These are phyloP conservation scores for Diachasmimorpha longicaudata DNA, from an alignment of 1,140 invertebrate species.

Conservation along the genomic window DNA sequence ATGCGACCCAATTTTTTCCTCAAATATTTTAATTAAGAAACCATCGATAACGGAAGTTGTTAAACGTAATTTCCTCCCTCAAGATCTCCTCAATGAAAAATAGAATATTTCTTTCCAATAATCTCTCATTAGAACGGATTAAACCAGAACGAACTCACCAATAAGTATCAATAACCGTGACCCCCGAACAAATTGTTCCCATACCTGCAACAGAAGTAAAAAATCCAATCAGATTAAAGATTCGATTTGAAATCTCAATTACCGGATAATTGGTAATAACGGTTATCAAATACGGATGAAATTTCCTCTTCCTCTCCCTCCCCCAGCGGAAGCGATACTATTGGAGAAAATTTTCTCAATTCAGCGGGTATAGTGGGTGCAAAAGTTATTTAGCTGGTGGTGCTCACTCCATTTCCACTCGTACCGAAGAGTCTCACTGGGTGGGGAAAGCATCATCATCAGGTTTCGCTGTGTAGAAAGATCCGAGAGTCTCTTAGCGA, in stretches of 20 bases:
- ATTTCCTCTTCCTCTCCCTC: not conserved
- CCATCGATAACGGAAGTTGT: too few species aligned
- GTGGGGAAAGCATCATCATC: constrained; percentile 4
- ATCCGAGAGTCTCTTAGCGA: not conserved
- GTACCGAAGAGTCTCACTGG: not conserved
- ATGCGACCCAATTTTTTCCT: too few species aligned
- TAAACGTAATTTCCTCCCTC: too few species aligned
- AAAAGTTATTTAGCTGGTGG: constrained; percentile 18
- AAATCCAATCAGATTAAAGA: not conserved
- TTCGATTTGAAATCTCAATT: constrained; percentile 19
- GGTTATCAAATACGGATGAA: not conserved
- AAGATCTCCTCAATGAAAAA: not conserved
- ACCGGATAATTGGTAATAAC: constrained; percentile 13
- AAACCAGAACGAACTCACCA: constrained; percentile 31
- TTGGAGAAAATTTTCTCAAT: not conserved
- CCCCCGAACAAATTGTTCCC: not conserved
- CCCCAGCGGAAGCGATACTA: not conserved
- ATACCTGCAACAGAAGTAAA: constrained; percentile 30
- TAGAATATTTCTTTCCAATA: not conserved
- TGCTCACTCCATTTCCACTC: not conserved
- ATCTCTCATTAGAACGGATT: not conserved
- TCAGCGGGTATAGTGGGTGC: not conserved
- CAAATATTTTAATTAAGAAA: too few species aligned
- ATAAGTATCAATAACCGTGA: not conserved
- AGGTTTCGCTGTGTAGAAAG: not conserved